phyloP scores from a whole-genome alignment of 2,797 vertebrate species.

The Coregonus suidteri region DNA sequence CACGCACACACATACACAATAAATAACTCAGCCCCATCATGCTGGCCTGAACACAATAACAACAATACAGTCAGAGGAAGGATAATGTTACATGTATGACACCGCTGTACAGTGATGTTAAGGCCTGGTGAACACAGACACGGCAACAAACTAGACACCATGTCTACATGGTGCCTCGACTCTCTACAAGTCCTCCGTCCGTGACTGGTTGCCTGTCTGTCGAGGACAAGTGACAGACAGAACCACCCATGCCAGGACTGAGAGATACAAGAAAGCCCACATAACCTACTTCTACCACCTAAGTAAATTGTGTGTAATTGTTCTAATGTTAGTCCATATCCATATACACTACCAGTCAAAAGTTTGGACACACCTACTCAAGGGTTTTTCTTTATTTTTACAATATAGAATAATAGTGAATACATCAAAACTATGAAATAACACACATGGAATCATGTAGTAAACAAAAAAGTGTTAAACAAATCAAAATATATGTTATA shows the following conservation, averaged over 20 bases:
- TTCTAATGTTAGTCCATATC: background rate
- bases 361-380: too few species aligned
- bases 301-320: too few species aligned
- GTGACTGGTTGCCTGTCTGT: background rate
- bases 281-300: background rate
- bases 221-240: background rate
- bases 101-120: background rate
- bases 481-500: too few species aligned
- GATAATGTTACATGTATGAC: background rate
- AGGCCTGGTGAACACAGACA: background rate
- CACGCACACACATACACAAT: slow-evolving; percentile 44
- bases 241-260: background rate
- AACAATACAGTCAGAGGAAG: slow-evolving; percentile 26
- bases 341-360: background rate
- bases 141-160: background rate
- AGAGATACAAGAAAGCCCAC: background rate
- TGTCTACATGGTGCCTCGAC: background rate
- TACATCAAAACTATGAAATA: too few species aligned
- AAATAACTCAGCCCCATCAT: slow-evolving; percentile 57
- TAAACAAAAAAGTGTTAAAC: too few species aligned
- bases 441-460: too few species aligned
- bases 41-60: slow-evolving; percentile 28
- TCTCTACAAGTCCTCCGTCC: background rate
- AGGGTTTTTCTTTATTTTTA: too few species aligned
- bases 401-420: too few species aligned